Evolutionary conservation across 1,140 invertebrate species (phyloP), one percentile per base, ranked within the genome.

Genomic region (Drosophila sucinea): DNA sequence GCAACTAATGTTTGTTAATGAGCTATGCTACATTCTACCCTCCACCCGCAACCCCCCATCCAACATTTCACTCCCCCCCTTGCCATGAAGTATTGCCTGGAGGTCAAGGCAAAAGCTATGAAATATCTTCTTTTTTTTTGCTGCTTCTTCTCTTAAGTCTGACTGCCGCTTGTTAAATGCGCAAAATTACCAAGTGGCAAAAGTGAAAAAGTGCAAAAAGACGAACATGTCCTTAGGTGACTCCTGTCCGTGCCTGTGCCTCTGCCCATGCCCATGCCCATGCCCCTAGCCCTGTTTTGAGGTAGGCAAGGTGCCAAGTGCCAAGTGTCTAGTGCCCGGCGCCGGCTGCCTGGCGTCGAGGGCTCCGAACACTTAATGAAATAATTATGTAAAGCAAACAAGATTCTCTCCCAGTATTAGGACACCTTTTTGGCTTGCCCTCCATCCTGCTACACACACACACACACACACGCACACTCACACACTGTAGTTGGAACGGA

Each of bases 1-100:
- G 85, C 86, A 81, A 89, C 84, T 89, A 89, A 89, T 90, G 84
- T 89, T 89, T 89, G 85, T 89, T 89, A 89, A 89, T 89, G 84
- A 89, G 84, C 84, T 78, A 33, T 60, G 80, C 72, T 68, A 58
- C 47, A 62, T 54, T 60, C n/a, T 17, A 17, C 17, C 17, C 17
- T 54, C 30, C n/a, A 10, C 33, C 1, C 7, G 11, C 8, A 4
- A 27, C 30, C 17, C 66, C 60, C 29, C n/a, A 17, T 10, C 35
- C 44, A 10, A 17, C 8, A 25, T 51, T 51, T 51, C 23, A 27
- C 23, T 10, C 23, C 3, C 4, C 44, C 44, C 23, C 44, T 51
- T 55, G 55, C 33, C 56, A 41, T 51, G 23, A 38, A 72, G 73
- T 57, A 74, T 58, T 60, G 79, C 66, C 67, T 57, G 68, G 44